phyloP scores from a whole-genome alignment of 2,888 invertebrate species.

The Drepana falcataria region DNA sequence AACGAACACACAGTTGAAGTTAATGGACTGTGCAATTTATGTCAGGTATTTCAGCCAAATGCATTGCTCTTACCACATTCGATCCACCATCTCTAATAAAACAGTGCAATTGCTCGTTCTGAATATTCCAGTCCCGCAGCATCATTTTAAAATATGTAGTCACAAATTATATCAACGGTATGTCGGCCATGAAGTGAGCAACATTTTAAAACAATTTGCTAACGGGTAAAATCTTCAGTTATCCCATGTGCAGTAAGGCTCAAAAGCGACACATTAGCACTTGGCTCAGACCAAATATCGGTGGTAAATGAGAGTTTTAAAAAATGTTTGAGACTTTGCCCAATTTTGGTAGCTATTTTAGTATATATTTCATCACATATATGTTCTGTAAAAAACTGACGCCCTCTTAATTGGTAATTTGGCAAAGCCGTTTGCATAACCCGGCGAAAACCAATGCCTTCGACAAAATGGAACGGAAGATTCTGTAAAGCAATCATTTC shows the following conservation, averaged over 20 bases:
- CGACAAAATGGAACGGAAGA: slow-evolving; percentile 23
- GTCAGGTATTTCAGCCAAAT: slow-evolving; percentile 16
- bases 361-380: no score
- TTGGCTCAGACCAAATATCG: slow-evolving; percentile 21
- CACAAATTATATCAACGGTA: slow-evolving; percentile 15
- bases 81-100: slow-evolving; percentile 19
- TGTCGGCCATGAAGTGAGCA: slow-evolving; percentile 15
- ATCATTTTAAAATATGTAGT: slow-evolving; percentile 15
- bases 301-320: slow-evolving; percentile 23
- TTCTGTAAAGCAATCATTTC: slow-evolving; percentile 27
- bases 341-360: slow-evolving; percentile 16
- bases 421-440: slow-evolving; percentile 16
- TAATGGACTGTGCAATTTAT: slow-evolving; percentile 23
- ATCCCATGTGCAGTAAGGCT: slow-evolving; percentile 21
- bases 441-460: slow-evolving; percentile 21
- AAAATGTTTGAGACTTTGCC: slow-evolving; percentile 18
- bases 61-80: slow-evolving; percentile 22
- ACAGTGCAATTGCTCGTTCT: slow-evolving; percentile 18
- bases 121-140: slow-evolving; percentile 20
- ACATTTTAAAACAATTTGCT: slow-evolving; percentile 20
- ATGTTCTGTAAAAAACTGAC: no score
- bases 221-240: slow-evolving; percentile 12
- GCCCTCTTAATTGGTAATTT: slow-evolving; percentile 21
- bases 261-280: slow-evolving; percentile 21
- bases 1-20: slow-evolving; percentile 19